Evolutionary conservation across 2,888 invertebrate genomes (phyloP).

Genomic region (Notodonta ziczac): DNA sequence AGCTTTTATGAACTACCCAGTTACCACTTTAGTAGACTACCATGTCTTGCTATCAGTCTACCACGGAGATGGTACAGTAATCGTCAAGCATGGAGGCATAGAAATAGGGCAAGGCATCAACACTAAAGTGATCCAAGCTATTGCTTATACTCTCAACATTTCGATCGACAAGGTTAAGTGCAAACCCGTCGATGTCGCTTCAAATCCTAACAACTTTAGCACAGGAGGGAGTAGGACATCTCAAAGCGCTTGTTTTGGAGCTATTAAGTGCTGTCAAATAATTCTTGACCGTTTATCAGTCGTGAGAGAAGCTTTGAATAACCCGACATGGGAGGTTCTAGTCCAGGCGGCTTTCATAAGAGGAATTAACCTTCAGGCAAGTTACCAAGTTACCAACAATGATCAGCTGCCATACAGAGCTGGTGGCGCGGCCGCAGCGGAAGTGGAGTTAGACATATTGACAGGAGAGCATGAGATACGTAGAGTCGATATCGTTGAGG

Average conservation of each 20-base stretch:
- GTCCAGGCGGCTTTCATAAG: conserved; percentile 72
- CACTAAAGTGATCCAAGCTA: conserved; percentile 88
- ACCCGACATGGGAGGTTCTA: conserved; percentile 81
- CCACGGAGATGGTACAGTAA: conserved; percentile 89
- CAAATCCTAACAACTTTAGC: conserved; percentile 85
- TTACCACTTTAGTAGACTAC: conserved; percentile 78
- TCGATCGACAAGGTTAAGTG: conserved; percentile 86
- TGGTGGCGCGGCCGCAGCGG: conserved; percentile 85
- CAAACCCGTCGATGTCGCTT: conserved; percentile 85
- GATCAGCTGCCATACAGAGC: conserved; percentile 61
- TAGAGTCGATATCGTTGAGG: conserved; percentile 88
- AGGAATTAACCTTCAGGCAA: conserved; percentile 66
- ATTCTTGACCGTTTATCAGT: conserved; percentile 75
- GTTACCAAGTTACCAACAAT: conserved; percentile 53
- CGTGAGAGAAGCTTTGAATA: conserved; percentile 63
- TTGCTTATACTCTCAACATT: conserved; percentile 87
- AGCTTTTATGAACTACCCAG: conserved; percentile 88
- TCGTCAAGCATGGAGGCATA: conserved; percentile 88
- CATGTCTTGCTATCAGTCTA: conserved; percentile 87
- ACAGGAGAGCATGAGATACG: conserved; percentile 88
- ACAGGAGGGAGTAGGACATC: conserved; percentile 87
- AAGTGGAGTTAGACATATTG: conserved; percentile 89
- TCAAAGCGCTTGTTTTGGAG: conserved; percentile 54
- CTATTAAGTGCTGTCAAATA: conserved; percentile 79
- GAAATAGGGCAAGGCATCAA: conserved; percentile 93